Evolutionary conservation across 2,113 vertebrate genomes (phyloP).

Genomic region (Pelecanus crispus): DNA sequence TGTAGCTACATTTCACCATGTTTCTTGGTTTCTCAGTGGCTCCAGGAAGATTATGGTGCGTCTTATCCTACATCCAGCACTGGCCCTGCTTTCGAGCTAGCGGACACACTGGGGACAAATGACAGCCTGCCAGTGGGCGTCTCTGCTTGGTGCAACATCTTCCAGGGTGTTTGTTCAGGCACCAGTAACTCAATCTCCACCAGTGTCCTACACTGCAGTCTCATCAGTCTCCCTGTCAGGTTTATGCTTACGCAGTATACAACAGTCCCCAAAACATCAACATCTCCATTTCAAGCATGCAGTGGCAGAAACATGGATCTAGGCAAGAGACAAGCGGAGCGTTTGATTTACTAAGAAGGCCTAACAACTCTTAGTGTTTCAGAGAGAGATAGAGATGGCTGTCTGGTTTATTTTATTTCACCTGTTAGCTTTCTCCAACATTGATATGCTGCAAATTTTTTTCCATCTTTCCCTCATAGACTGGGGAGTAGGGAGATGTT

Average conservation of each 20-base stretch:
- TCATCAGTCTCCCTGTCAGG: neutral
- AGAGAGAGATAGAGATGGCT: neutral
- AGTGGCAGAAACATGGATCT: neutral
- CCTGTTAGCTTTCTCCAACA: neutral
- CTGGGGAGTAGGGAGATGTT: neutral
- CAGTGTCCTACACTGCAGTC: neutral
- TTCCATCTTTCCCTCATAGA: neutral
- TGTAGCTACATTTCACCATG: neutral
- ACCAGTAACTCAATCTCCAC: neutral
- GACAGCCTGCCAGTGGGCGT: neutral
- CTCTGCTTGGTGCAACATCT: neutral
- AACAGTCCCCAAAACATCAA: neutral
- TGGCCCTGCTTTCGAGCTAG: neutral
- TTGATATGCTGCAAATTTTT: neutral
- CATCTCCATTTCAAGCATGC: neutral
- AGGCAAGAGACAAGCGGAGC: neutral
- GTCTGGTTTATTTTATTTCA: neutral
- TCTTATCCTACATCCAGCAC: neutral
- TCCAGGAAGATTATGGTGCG: neutral
- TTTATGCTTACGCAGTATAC: neutral
- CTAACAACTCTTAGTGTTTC: neutral
- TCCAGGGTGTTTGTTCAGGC: neutral
- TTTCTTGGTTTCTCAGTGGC: neutral
- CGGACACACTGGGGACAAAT: neutral
- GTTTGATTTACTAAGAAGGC: slow-evolving; percentile 33